Evolutionary conservation across 2,888 invertebrate species (phyloP).

Genomic region (Ophonus ardosiacus): DNA sequence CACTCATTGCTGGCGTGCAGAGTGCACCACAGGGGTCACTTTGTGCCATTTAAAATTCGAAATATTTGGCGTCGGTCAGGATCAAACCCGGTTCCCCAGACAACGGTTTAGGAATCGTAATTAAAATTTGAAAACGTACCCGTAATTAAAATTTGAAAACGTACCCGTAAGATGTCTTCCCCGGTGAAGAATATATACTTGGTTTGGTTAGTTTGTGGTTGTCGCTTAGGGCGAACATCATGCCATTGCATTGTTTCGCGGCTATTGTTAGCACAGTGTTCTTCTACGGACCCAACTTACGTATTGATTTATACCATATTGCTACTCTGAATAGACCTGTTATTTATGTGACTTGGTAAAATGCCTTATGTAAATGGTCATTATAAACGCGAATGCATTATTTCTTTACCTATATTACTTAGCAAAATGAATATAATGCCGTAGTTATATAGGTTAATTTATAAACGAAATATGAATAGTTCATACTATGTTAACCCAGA

Average conservation of each 20-base stretch:
- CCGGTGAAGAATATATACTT: too few relatives aligned
- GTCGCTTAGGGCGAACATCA: neutral
- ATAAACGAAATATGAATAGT: neutral
- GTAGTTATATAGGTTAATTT: neutral
- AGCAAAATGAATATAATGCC: neutral
- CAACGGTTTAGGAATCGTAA: too few relatives aligned
- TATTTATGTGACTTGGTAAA: constrained; percentile 34
- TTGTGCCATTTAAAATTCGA: too few relatives aligned
- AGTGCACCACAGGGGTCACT: too few relatives aligned
- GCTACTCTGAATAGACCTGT: constrained; percentile 39
- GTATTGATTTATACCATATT: constrained; percentile 39
- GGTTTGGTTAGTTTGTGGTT: neutral
- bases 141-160: neutral
- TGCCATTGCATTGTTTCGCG: constrained; percentile 7
- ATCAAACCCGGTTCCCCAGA: too few relatives aligned
- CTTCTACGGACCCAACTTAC: constrained; percentile 26
- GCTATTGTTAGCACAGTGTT: constrained; percentile 29
- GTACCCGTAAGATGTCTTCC: neutral
- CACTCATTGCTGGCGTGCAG: too few relatives aligned
- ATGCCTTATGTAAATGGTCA: constrained; percentile 17
- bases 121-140: too few relatives aligned
- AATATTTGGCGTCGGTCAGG: too few relatives aligned
- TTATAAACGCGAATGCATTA: constrained; percentile 1
- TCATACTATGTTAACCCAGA: neutral
- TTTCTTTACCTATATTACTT: neutral